These are phyloP conservation scores for Venustaconcha ellipsiformis DNA, from an alignment of 1,140 invertebrate genomes.

Conservation along the genomic window DNA sequence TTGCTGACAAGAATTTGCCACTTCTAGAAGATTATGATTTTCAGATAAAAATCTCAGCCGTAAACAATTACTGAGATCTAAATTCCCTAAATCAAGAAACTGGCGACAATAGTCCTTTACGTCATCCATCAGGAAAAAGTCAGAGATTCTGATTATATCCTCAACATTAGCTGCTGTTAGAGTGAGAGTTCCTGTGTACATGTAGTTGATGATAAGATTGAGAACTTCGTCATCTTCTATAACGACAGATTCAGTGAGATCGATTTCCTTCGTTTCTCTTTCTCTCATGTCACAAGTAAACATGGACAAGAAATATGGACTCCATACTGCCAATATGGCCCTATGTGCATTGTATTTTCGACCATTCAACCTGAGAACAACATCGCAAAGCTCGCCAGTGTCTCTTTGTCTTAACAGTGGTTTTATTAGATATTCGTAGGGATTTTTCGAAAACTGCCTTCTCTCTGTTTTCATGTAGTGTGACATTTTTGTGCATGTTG, in stretches of 20 bases:
- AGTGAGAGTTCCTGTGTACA: constrained; percentile 83
- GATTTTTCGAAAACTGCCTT: constrained; percentile 57
- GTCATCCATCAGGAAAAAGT: constrained; percentile 75
- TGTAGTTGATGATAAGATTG: constrained; percentile 82
- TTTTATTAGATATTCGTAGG: constrained; percentile 58
- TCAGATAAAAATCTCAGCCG: constrained; percentile 58
- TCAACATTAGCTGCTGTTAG: constrained; percentile 84
- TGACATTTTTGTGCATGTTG: constrained; percentile 44
- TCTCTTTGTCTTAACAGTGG: constrained; percentile 58
- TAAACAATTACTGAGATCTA: constrained; percentile 62
- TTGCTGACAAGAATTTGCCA: constrained; percentile 50
- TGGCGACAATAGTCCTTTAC: constrained; percentile 65
- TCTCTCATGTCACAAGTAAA: constrained; percentile 67
- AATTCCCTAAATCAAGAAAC: constrained; percentile 62
- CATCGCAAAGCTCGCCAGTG: constrained; percentile 65
- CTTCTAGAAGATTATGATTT: constrained; percentile 60
- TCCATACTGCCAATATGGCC: constrained; percentile 61
- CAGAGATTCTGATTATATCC: constrained; percentile 72
- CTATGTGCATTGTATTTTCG: constrained; percentile 53
- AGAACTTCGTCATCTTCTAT: constrained; percentile 77
- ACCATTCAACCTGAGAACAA: constrained; percentile 55
- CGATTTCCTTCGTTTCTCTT: constrained; percentile 76
- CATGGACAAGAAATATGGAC: constrained; percentile 66
- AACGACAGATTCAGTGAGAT: constrained; percentile 72
- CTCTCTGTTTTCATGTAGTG: constrained; percentile 61